phyloP scores from a whole-genome alignment of 1,140 invertebrate genomes.

The Cephus cinctus region DNA sequence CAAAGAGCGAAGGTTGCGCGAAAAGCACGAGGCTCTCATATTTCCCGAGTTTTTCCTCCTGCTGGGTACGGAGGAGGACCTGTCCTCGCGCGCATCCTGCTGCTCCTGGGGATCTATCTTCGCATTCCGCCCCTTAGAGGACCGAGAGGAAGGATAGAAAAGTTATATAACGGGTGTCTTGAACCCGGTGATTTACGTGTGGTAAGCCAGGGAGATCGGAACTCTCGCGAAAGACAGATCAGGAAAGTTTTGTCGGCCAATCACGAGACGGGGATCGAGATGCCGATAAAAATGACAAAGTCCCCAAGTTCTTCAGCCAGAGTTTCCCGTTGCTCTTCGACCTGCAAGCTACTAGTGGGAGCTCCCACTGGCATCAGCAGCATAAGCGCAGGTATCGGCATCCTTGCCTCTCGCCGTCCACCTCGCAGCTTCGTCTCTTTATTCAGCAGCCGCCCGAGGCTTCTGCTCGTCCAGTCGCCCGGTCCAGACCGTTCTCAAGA shows the following conservation, averaged over 20 bases:
- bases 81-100: too few relatives aligned
- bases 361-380: too few relatives aligned
- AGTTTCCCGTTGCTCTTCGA: constrained; percentile 3
- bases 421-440: constrained; percentile 11
- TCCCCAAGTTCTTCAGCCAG: constrained; percentile 36
- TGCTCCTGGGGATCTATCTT: neutral
- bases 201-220: constrained; percentile 12
- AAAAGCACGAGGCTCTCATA: too few relatives aligned
- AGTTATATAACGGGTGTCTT: constrained; percentile 12
- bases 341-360: too few relatives aligned
- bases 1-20: too few relatives aligned
- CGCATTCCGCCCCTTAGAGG: too few relatives aligned
- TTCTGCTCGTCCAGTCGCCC: too few relatives aligned
- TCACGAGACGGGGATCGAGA: constrained; percentile 38
- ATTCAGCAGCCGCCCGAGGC: constrained; percentile 18
- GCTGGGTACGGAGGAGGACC: too few relatives aligned
- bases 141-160: constrained; percentile 14
- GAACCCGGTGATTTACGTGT: constrained; percentile 27
- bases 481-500: too few relatives aligned
- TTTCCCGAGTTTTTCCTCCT: neutral
- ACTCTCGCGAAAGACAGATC: constrained; percentile 39
- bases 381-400: too few relatives aligned
- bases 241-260: constrained; percentile 49
- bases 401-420: constrained; percentile 1
- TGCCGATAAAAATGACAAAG: constrained; percentile 54